These are phyloP conservation scores for Gambusia affinis DNA, from an alignment of 2,113 vertebrate genomes.

Conservation along the genomic window DNA sequence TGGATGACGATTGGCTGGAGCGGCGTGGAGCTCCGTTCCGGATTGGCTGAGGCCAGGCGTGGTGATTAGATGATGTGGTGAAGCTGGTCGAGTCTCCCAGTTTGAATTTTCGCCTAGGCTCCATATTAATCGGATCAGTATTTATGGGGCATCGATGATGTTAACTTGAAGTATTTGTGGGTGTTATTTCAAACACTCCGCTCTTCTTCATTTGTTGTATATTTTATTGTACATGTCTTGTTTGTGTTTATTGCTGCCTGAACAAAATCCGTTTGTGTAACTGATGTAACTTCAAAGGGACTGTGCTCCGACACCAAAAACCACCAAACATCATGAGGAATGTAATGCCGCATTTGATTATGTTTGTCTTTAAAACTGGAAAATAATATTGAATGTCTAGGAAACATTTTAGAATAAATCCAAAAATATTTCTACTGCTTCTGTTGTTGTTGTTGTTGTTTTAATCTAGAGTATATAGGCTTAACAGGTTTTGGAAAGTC, in stretches of 20 bases:
- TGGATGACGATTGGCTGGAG: too few species aligned
- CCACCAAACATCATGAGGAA: background rate
- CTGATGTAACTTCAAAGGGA: slow-evolving; percentile 16
- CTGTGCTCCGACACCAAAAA: background rate
- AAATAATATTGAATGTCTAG: slow-evolving; percentile 12
- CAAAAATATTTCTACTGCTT: background rate
- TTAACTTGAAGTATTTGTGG: background rate
- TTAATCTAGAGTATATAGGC: background rate
- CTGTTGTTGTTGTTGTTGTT: background rate
- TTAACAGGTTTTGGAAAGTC: background rate
- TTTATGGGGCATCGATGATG: slow-evolving; percentile 29
- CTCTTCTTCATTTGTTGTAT: background rate
- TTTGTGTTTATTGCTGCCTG: slow-evolving; percentile 8
- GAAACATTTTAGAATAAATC: slow-evolving; percentile 25
- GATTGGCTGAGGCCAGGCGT: too few species aligned
- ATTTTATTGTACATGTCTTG: background rate
- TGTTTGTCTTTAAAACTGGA: slow-evolving; percentile 17
- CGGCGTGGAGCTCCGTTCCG: too few species aligned
- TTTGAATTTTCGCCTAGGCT: too few species aligned
- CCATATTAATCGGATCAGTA: slow-evolving; percentile 42
- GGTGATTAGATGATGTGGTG: too few species aligned
- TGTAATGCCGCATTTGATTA: background rate
- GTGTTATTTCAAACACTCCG: slow-evolving; percentile 9
- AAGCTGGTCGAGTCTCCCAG: too few species aligned
- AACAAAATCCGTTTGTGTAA: background rate